Evolutionary conservation across 2,888 invertebrate species (phyloP).

Genomic region (Erebia epiphron): DNA sequence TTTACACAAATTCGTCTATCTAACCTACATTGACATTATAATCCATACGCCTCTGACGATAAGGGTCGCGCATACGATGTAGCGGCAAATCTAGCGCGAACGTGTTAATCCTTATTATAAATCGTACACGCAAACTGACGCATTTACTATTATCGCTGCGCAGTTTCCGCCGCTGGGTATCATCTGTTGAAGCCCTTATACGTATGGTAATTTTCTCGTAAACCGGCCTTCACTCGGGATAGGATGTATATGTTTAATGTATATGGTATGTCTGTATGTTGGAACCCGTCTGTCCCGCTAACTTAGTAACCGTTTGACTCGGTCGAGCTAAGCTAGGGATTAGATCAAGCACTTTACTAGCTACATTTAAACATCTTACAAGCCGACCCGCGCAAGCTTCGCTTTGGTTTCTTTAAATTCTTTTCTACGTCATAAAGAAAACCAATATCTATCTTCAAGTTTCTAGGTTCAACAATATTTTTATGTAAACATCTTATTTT

Average conservation of each 20-base stretch:
- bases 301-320: conserved; percentile 38
- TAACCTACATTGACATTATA: too few relatives aligned
- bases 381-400: background rate
- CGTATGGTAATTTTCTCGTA: conserved; percentile 18
- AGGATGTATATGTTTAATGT: background rate
- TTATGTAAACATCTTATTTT: too few relatives aligned
- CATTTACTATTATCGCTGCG: background rate
- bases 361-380: background rate
- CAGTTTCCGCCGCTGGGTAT: background rate
- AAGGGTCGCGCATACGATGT: too few relatives aligned
- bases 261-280: background rate
- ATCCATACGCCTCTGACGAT: too few relatives aligned
- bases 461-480: too few relatives aligned
- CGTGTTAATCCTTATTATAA: too few relatives aligned
- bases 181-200: background rate
- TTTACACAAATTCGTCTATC: too few relatives aligned
- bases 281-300: conserved; percentile 30
- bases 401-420: too few relatives aligned
- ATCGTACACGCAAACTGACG: too few relatives aligned
- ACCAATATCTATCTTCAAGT: too few relatives aligned
- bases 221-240: conserved; percentile 10
- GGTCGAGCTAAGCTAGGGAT: background rate
- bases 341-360: conserved; percentile 3
- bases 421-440: too few relatives aligned
- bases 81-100: too few relatives aligned